Base-by-base conservation (phyloP, 2,888 invertebrate species). In the Eulithis prunata region DNA sequence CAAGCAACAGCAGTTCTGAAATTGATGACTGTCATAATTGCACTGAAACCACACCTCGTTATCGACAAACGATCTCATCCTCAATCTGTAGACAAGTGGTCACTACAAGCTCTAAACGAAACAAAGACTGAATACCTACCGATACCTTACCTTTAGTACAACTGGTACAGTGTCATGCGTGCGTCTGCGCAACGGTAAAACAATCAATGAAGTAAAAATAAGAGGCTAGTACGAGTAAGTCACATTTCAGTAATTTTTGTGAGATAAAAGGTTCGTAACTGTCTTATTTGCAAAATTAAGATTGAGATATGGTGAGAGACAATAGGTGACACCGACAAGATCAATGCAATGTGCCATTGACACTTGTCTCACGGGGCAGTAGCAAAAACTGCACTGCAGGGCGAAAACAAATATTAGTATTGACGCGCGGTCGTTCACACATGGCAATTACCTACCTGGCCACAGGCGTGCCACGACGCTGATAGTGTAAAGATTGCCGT, bases 351-450 rank as follows among this genome's bases (percentile, higher is more conserved):
- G 49, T 47, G 47, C 58, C 14, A 43, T 57, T 32, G 49, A 49
- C 57, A 62, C 41, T 62, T 66, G 47, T 59, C 62, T 56, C 11
- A 36, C 10, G 47, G 7, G 12, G 41, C 46, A 54, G 69, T 52
- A 62, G 73, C 77, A 81, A 82, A 81, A 80, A 80, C 78, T 76
- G 72, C 78, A 82, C 83, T 86, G 74, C 78, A 78, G 83, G 84
- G 87, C 86, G 86, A 87, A 90, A 90, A 89, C 90, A 90, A 91
- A 91, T 89, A 91, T 90, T 90, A 85, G 89, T 84, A 87, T 87
- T 88, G 84, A 81, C 80, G 84, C 74, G 80, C 79, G 84, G 81
- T 77, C 80, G 78, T 77, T 79, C 83, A 75, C 83, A 78, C 83
- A 75, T 79, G 74, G 76, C 79, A 83, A 86, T 86, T 85, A 85